Evolutionary conservation across 2,797 vertebrate genomes (phyloP).

Genomic region (Cynopterus sphinx): DNA sequence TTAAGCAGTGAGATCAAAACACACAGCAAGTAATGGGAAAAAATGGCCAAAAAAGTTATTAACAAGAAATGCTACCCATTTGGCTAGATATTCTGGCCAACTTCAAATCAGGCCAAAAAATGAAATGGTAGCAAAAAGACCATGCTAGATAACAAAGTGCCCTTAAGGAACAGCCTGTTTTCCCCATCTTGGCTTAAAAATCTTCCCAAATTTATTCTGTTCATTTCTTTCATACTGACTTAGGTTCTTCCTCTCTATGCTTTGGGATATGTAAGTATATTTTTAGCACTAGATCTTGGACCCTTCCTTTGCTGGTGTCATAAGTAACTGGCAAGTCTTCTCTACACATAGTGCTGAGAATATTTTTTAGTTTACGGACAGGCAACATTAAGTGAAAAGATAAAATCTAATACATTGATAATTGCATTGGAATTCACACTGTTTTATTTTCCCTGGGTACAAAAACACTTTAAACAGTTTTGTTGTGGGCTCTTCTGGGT

Average conservation of each 20-base stretch:
- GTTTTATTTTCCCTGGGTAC: slow-evolving; percentile 75
- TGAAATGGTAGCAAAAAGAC: neutral
- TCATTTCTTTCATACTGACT: neutral
- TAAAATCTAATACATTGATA: slow-evolving; percentile 71
- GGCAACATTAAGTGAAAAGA: slow-evolving; percentile 65
- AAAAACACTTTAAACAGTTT: slow-evolving; percentile 69
- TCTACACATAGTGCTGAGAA: slow-evolving; percentile 55
- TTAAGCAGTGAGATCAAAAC: slow-evolving; percentile 18
- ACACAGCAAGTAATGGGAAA: slow-evolving; percentile 29
- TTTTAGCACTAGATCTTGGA: neutral
- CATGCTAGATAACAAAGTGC: neutral
- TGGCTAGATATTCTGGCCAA: neutral
- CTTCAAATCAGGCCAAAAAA: slow-evolving; percentile 27
- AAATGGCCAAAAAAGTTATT: neutral
- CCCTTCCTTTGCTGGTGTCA: slow-evolving; percentile 23
- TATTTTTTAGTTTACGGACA: slow-evolving; percentile 66
- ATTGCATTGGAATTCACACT: slow-evolving; percentile 78
- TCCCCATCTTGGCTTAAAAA: neutral
- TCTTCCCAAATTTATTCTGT: slow-evolving; percentile 44
- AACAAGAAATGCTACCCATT: slow-evolving; percentile 30
- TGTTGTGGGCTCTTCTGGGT: slow-evolving; percentile 43
- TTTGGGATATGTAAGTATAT: slow-evolving; percentile 36
- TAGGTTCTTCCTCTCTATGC: neutral
- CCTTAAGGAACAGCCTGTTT: neutral
- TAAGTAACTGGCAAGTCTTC: neutral